Evolutionary conservation across 2,888 invertebrate species (phyloP), one percentile per base, ranked within the genome.

Genomic region (Cotesia congregata): DNA sequence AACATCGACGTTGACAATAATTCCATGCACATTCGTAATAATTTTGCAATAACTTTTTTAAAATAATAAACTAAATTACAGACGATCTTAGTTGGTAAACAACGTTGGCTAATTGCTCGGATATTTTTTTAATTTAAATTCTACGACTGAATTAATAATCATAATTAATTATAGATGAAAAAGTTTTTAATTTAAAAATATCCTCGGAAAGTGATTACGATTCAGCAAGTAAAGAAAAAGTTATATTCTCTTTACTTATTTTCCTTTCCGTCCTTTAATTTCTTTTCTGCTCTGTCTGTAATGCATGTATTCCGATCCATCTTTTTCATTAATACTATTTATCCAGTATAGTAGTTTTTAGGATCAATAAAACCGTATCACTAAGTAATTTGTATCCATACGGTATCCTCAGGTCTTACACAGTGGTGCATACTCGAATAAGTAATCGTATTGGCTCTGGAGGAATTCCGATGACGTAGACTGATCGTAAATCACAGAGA

Each of bases 381-480:
- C 73, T 59, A 59, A 67, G 67, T 60, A 73, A 73, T 73, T 73
- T 73, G 73, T 73, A 73, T 41, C 67, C 50, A 67, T 73, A 59
- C 50, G 15, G 20, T 73, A 73, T 41, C 17, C 38, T 41, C 12
- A 67, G 38, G 20, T 17, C 17, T 67, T n/a, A 50, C 67, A n/a
- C 7, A 59, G 20, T 65, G 30, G 67, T 67, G 67, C 38, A 65
- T 59, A n/a, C 15, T 61, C 61, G 20, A 40, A 68, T 68, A 68
- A 68, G 50, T 41, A 68, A 68, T 41, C 50, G 60, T n/a, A 61
- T 62, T 20, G 62, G 67, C 68, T 68, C 62, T 62, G n/a, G 17
- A 67, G 62, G 68, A 78, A 68, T 76, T 75, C 70, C 74, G 75
- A 78, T 74, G 79, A 78, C 72, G 78, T 79, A 74, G 76, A 74